A percentile compares a stretch with the other conserved stretches of the same genome.
These are phyloP conservation scores for Oostethus manadensis DNA, from an alignment of 2,113 vertebrate species.

Conservation along the genomic window DNA sequence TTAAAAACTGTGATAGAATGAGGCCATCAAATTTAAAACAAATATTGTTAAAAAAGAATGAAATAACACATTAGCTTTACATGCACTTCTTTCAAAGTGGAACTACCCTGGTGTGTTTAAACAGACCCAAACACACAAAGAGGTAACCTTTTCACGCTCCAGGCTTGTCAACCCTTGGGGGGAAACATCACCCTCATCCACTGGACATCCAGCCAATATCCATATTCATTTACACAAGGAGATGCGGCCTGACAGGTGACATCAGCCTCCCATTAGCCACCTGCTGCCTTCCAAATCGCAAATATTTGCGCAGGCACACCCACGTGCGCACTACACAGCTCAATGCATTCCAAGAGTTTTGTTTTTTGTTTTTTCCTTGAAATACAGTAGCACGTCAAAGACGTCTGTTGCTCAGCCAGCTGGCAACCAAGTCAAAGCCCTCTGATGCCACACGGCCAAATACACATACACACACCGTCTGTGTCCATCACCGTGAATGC, in stretches of 20 bases:
- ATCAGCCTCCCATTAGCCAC: constrained; percentile 3
- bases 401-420: neutral
- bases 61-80: no score
- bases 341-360: neutral
- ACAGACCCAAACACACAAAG: no score
- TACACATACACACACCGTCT: neutral
- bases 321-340: neutral
- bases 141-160: neutral
- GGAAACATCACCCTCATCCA: neutral
- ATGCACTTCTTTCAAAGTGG: no score
- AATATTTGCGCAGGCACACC: neutral
- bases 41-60: no score
- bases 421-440: neutral
- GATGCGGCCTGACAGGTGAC: neutral
- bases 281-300: neutral
- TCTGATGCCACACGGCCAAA: neutral
- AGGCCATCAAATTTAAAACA: no score
- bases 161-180: neutral
- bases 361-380: neutral
- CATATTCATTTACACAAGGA: neutral
- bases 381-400: neutral
- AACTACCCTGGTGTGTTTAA: no score
- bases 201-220: neutral
- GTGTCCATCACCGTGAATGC: neutral
- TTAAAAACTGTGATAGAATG: no score